Evolutionary conservation across 2,113 vertebrate genomes (phyloP), one percentile per base, ranked within the genome.

Genomic region (Tonatia bakeri): DNA sequence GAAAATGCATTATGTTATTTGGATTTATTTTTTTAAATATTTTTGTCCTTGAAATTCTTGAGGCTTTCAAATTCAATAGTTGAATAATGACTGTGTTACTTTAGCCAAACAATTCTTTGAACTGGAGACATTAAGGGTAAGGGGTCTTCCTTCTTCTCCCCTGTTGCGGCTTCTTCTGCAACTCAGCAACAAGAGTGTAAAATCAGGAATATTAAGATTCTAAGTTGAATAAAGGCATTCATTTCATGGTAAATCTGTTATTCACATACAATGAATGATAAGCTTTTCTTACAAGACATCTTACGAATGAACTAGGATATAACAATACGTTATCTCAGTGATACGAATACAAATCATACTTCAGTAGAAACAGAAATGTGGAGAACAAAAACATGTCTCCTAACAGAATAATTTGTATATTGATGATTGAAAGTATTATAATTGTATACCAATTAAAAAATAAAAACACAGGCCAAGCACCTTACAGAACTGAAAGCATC

Each of bases 301-400:
- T 61, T 84, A 97, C 97, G 95, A 97, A 97, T 83, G 75, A 96
- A 93, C 94, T 93, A 98, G 69, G 31, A 19, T 97, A 97, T 91
- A 97, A 97, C 97, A 97, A 72, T 45, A 90, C 80, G 96, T 97
- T 97, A 98, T 98, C 95, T 98, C 97, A 97, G 97, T 95, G 97
- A 98, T 98, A 96, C 96, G 98, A 98, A 98, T 97, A 98, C 96
- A 98, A 98, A 95, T 98, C 72, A 85, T 64, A 97, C 76, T 45
- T 91, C 84, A 91, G 64, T 43, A 96, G 77, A 91, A 96, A 96
- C 54, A 96, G 89, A 96, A 97, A 88, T 81, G 91, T 7, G 45
- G 72, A 95, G 83, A 96, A 96, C 64, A 95, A 89, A 97, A 94
- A 65, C 38, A 33, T 80, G 65, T 96, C 54, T 26, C 73, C 47